Conservation (phyloP, 2,888 invertebrate species). For the Leucozona laternaria region DNA sequence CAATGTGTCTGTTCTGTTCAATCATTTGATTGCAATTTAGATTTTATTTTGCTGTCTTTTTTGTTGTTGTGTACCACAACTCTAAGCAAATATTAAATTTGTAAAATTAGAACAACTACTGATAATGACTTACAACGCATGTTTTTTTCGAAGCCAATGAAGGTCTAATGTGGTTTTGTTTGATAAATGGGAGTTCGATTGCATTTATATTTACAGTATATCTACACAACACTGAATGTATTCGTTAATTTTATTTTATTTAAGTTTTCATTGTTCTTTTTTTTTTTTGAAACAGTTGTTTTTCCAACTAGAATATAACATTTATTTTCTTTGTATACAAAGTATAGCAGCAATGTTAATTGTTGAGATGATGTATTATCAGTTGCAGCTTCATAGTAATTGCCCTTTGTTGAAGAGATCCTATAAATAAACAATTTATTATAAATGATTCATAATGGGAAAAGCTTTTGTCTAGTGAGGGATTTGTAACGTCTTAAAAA, state of each 20-base stretch:
- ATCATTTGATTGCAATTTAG: constrained; percentile 1
- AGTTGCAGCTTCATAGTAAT: constrained; percentile 25
- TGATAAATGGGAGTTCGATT: background rate
- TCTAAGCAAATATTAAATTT: constrained; percentile 41
- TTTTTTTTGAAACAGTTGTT: constrained; percentile 12
- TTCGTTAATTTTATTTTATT: constrained; percentile 1
- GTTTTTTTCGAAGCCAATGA: constrained; percentile 14
- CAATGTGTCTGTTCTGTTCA: background rate
- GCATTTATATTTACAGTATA: background rate
- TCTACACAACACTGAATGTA: background rate
- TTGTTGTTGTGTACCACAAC: background rate
- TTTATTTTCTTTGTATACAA: background rate
- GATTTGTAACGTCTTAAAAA: background rate
- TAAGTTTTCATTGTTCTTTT: background rate
- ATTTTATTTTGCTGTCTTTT: background rate
- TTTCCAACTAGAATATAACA: background rate
- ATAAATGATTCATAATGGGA: background rate
- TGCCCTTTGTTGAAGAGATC: constrained; percentile 30
- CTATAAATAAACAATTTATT: constrained; percentile 8
- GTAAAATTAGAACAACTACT: constrained; percentile 47
- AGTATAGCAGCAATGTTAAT: constrained; percentile 14
- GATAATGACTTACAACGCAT: constrained; percentile 46
- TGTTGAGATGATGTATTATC: constrained; percentile 15
- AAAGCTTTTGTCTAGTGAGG: background rate
- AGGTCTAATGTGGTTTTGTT: constrained; percentile 46